phyloP scores from a whole-genome alignment of 2,113 vertebrate species.

The Ptychochromis oligacanthus region DNA sequence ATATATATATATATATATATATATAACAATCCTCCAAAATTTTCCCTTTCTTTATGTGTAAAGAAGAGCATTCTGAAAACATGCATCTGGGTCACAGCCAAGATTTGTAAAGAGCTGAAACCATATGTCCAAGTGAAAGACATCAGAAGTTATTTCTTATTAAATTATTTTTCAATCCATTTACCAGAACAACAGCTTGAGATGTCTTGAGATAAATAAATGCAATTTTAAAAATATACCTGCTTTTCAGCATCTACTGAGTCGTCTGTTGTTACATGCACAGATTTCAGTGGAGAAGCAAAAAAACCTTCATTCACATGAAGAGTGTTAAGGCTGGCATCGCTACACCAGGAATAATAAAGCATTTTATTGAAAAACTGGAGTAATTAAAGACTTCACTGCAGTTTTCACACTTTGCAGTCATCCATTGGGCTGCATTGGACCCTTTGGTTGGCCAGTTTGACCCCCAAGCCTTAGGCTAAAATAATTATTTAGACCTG shows the following conservation, averaged over 20 bases:
- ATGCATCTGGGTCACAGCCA: neutral
- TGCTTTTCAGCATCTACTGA: no score
- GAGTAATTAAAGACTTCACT: neutral
- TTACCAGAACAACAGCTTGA: no score
- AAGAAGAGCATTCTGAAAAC: neutral
- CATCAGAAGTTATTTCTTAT: neutral
- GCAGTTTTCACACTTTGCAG: no score
- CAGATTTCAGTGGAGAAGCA: neutral
- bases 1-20: no score
- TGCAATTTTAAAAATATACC: neutral
- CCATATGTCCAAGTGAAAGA: no score
- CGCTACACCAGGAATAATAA: neutral
- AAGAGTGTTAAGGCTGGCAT: neutral
- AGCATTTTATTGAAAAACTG: neutral
- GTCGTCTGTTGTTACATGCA: neutral
- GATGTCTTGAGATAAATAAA: no score
- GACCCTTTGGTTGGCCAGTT: accelerated
- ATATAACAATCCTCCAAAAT: neutral
- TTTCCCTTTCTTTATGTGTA: neutral
- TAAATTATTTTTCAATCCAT: no score
- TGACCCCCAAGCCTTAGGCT: neutral
- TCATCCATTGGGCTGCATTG: no score
- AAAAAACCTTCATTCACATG: neutral
- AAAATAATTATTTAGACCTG: neutral
- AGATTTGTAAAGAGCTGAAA: neutral